These are phyloP conservation scores for Cryptocephalus primarius DNA, from an alignment of 2,888 invertebrate genomes.

Conservation along the genomic window DNA sequence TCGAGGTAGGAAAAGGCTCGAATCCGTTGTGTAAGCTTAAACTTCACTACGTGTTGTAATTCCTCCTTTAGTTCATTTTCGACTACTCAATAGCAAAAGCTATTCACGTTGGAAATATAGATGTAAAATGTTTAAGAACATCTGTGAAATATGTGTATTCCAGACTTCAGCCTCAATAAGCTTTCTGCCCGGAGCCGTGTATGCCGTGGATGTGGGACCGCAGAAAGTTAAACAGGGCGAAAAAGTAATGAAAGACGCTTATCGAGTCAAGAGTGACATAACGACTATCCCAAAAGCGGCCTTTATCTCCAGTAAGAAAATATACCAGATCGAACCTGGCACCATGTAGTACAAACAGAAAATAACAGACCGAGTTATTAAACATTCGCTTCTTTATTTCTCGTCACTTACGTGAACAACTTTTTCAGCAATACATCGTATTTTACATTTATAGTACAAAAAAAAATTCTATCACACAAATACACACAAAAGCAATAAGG, in stretches of 20 bases:
- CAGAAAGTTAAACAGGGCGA: slow-evolving; percentile 34
- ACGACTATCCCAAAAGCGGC: slow-evolving; percentile 40
- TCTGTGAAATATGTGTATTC: slow-evolving; percentile 2
- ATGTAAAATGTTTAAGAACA: too few species aligned
- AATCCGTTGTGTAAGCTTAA: too few species aligned
- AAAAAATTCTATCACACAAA: slow-evolving; percentile 40
- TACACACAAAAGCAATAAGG: slow-evolving; percentile 36
- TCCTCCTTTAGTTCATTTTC: too few species aligned
- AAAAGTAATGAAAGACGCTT: slow-evolving; percentile 25
- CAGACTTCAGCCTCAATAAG: slow-evolving; percentile 46
- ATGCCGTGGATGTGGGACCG: slow-evolving; percentile 45
- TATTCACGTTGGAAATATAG: too few species aligned
- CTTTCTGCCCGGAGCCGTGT: slow-evolving; percentile 46
- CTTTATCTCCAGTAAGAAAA: slow-evolving; percentile 41
- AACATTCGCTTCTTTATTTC: slow-evolving; percentile 21
- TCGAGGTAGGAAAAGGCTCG: too few species aligned
- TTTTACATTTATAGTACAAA: slow-evolving; percentile 50
- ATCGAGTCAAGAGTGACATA: slow-evolving; percentile 19
- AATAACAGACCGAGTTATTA: slow-evolving; percentile 5
- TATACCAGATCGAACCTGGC: slow-evolving; percentile 40
- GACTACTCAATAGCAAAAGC: too few species aligned
- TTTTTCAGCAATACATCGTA: slow-evolving; percentile 40
- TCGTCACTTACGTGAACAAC: slow-evolving; percentile 15
- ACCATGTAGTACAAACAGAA: background rate
- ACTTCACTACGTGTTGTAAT: too few species aligned